Evolutionary conservation across 2,113 vertebrate genomes (phyloP).

Genomic region (Protomyctophum bolini): DNA sequence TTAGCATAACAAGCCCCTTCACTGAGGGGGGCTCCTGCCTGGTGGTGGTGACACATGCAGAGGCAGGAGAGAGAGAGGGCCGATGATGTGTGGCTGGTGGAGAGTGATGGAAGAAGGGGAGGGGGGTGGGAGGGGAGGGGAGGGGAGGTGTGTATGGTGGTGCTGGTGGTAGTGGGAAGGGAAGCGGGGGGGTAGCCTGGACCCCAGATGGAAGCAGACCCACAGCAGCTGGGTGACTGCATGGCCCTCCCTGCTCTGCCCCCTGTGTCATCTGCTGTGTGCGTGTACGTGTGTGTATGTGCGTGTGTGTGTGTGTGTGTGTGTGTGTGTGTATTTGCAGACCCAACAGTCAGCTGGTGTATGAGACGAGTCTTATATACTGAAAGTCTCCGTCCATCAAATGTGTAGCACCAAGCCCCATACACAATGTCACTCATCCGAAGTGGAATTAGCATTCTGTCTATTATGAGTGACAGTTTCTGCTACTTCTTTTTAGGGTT

Average conservation of each 20-base stretch:
- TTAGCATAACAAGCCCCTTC: slow-evolving; percentile 95
- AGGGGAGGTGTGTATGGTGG: slow-evolving; percentile 3
- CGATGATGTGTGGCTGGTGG: slow-evolving; percentile 49
- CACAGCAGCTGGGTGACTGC: slow-evolving; percentile 95
- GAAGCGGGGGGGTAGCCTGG: slow-evolving; percentile 72
- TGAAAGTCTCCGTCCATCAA: slow-evolving; percentile 62
- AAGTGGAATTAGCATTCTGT: slow-evolving; percentile 48
- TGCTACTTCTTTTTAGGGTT: slow-evolving; percentile 5
- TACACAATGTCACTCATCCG: slow-evolving; percentile 51
- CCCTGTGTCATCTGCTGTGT: slow-evolving; percentile 82
- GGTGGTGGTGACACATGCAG: slow-evolving; percentile 51
- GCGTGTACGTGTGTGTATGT: slow-evolving; percentile 9
- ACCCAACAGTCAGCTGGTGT: slow-evolving; percentile 63
- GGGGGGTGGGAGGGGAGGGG: slow-evolving; percentile 20
- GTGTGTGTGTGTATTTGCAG: slow-evolving; percentile 17
- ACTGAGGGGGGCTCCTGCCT: slow-evolving; percentile 53
- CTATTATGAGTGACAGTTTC: slow-evolving; percentile 35
- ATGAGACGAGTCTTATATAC: slow-evolving; percentile 57
- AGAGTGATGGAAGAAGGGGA: slow-evolving; percentile 49
- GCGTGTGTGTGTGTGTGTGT: slow-evolving; percentile 13
- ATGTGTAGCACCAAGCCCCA: slow-evolving; percentile 32
- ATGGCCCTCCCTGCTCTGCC: slow-evolving; percentile 60
- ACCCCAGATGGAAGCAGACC: slow-evolving; percentile 80
- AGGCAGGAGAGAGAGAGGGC: slow-evolving; percentile 74
- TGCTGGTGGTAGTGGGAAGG: slow-evolving; percentile 56